These are phyloP conservation scores for Ips nitidus DNA, from an alignment of 1,140 invertebrate species.

Conservation along the genomic window DNA sequence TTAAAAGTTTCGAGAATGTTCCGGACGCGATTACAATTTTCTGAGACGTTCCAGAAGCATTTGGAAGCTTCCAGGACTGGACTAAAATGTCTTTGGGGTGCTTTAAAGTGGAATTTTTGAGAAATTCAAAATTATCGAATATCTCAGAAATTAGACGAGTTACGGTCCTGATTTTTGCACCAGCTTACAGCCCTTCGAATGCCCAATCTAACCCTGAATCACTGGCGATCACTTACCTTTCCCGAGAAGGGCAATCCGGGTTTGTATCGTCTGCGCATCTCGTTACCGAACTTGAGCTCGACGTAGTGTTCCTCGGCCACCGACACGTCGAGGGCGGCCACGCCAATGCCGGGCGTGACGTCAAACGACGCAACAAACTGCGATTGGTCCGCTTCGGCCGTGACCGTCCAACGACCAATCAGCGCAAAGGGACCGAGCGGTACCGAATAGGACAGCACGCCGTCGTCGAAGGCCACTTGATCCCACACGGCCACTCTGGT, in stretches of 20 bases:
- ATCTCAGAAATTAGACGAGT: too few species aligned
- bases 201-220: too few species aligned
- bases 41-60: too few species aligned
- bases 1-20: too few species aligned
- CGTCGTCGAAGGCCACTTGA: slow-evolving; percentile 60
- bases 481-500: slow-evolving; percentile 66
- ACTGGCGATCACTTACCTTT: slow-evolving; percentile 51
- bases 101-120: too few species aligned
- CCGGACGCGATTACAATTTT: too few species aligned
- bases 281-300: slow-evolving; percentile 62
- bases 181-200: too few species aligned
- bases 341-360: slow-evolving; percentile 47
- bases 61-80: too few species aligned
- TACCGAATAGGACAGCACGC: slow-evolving; percentile 59
- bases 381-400: slow-evolving; percentile 58
- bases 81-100: too few species aligned
- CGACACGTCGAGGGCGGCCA: slow-evolving; percentile 55
- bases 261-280: slow-evolving; percentile 64
- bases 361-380: slow-evolving; percentile 55
- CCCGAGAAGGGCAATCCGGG: slow-evolving; percentile 65
- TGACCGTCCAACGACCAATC: slow-evolving; percentile 59
- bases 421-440: slow-evolving; percentile 56
- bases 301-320: slow-evolving; percentile 67
- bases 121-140: too few species aligned
- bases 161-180: too few species aligned